These are phyloP conservation scores for Montipora cactus DNA, from an alignment of 64 coral and sea anemone species.

Conservation along the genomic window DNA sequence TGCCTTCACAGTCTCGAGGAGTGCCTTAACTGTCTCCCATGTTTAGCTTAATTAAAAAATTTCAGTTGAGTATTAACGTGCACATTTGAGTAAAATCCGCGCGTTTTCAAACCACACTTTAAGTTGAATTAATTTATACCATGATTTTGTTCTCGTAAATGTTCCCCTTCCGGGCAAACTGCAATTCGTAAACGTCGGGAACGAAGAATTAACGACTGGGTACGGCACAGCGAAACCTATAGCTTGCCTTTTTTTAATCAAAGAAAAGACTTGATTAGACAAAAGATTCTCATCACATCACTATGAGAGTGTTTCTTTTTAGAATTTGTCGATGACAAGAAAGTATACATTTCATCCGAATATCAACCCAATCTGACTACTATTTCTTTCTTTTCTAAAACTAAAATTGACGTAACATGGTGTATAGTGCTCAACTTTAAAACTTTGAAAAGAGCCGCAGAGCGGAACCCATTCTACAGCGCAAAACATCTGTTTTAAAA, in stretches of 20 bases:
- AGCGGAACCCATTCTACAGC: not conserved
- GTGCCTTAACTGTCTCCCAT: not conserved
- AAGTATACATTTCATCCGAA: not conserved
- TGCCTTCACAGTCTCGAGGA: not conserved
- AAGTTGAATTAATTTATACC: too few species aligned
- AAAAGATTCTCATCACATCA: not conserved
- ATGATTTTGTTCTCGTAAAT: too few species aligned
- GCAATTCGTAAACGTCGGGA: too few species aligned
- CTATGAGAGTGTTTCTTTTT: not conserved
- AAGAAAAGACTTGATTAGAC: not conserved
- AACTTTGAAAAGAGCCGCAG: not conserved
- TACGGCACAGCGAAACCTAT: too few species aligned
- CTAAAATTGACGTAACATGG: not conserved
- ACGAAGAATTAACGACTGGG: too few species aligned
- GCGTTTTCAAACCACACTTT: not conserved
- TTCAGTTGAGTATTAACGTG: not conserved
- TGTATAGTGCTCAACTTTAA: not conserved
- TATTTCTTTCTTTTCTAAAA: not conserved
- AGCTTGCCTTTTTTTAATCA: too few species aligned
- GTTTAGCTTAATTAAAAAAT: not conserved
- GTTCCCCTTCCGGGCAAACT: too few species aligned
- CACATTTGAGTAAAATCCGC: not conserved
- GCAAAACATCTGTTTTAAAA: constrained; percentile 30
- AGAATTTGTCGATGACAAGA: not conserved
- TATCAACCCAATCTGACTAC: not conserved